phyloP scores from a whole-genome alignment of 2,888 invertebrate species.

The Nemotelus pantherinus region DNA sequence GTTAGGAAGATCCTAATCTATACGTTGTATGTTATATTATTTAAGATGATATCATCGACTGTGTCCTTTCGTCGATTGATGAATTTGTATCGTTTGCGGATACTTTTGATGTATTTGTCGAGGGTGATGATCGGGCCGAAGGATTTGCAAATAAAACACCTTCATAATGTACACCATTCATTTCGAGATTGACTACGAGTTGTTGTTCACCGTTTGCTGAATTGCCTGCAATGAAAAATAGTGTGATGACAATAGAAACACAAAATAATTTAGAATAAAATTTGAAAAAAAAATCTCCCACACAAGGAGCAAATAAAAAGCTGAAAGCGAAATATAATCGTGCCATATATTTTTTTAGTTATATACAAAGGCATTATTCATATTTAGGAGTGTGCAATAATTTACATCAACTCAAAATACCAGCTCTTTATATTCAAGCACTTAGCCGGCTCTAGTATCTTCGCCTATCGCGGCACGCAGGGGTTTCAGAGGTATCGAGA shows the following conservation, averaged over 20 bases:
- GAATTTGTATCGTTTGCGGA: constrained; percentile 43
- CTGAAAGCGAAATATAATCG: too few relatives aligned
- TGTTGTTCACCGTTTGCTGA: constrained; percentile 86
- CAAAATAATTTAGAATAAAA: neutral
- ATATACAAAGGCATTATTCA: too few relatives aligned
- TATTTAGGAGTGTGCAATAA: too few relatives aligned
- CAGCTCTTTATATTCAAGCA: too few relatives aligned
- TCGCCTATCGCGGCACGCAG: too few relatives aligned
- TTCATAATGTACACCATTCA: constrained; percentile 95
- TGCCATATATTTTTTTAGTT: too few relatives aligned
- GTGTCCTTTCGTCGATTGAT: constrained; percentile 49
- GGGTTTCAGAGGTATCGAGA: too few relatives aligned
- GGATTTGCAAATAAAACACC: constrained; percentile 84
- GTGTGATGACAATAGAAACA: neutral
- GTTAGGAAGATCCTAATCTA: too few relatives aligned
- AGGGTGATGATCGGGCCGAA: constrained; percentile 44
- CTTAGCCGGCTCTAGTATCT: too few relatives aligned
- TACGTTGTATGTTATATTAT: neutral
- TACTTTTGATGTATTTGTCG: constrained; percentile 46
- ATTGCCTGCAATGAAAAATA: constrained; percentile 72
- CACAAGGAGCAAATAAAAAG: neutral
- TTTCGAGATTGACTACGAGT: constrained; percentile 92
- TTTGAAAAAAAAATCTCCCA: neutral
- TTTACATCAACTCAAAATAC: too few relatives aligned
- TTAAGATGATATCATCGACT: constrained; percentile 50